Evolutionary conservation across 2,797 vertebrate genomes (phyloP).

Genomic region (Aphelocoma californica): DNA sequence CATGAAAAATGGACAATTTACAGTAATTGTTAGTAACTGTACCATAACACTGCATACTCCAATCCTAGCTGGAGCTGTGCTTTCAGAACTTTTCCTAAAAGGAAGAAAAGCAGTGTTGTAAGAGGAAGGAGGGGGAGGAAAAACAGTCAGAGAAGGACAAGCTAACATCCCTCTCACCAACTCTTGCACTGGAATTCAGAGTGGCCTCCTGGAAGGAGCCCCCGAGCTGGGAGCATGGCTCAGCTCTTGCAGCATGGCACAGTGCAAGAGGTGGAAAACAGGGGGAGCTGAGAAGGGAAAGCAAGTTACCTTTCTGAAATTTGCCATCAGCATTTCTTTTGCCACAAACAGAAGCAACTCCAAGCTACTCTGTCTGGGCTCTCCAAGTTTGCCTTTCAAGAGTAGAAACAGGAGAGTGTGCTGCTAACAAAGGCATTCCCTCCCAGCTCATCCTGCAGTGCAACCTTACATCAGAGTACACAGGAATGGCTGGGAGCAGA

Average conservation of each 20-base stretch:
- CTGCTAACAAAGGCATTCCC: background rate
- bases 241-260: background rate
- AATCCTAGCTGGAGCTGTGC: background rate
- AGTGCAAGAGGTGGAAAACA: background rate
- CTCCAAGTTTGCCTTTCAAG: background rate
- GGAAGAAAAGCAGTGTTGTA: background rate
- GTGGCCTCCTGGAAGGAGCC: background rate
- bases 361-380: rapidly evolving
- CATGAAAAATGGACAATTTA: background rate
- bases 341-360: background rate
- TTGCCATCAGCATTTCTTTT: background rate
- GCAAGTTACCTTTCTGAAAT: background rate
- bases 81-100: background rate
- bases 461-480: background rate
- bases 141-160: background rate
- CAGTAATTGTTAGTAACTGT: background rate
- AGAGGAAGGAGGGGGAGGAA: background rate
- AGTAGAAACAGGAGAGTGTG: background rate
- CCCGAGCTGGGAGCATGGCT: background rate
- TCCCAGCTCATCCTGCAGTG: background rate
- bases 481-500: background rate
- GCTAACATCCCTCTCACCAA: background rate
- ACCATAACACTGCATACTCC: background rate
- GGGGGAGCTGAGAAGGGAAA: background rate
- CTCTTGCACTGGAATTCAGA: background rate